A percentile compares a stretch with the other conserved stretches of the same genome.
phyloP scores from a whole-genome alignment of 1,140 invertebrate species.

The Drosophila guanche region DNA sequence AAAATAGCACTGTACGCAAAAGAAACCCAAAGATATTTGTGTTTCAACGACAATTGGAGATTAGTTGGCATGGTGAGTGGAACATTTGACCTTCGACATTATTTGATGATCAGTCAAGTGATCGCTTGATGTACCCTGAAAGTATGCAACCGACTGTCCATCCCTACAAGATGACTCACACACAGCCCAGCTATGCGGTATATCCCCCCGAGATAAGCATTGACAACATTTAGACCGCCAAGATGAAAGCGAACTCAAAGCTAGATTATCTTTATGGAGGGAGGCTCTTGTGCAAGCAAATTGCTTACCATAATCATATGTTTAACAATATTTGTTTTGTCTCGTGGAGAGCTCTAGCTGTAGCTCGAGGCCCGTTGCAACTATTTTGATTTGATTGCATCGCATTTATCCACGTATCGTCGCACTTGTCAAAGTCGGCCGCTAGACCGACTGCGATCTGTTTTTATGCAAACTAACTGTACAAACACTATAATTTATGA shows the following conservation, averaged over 20 bases:
- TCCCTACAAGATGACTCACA: too few relatives aligned
- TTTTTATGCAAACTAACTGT: constrained; percentile 78
- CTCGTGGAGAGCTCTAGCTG: constrained; percentile 18
- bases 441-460: constrained; percentile 1
- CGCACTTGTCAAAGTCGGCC: constrained; percentile 64
- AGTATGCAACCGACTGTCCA: too few relatives aligned
- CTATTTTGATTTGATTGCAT: constrained; percentile 60
- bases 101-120: not conserved
- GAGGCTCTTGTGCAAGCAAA: constrained; percentile 28
- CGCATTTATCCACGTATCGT: constrained; percentile 47
- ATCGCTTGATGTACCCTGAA: too few relatives aligned
- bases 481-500: constrained; percentile 79
- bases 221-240: constrained; percentile 8
- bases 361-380: constrained; percentile 39
- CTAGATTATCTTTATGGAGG: constrained; percentile 54
- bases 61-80: constrained; percentile 83
- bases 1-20: constrained; percentile 83
- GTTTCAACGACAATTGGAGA: constrained; percentile 83
- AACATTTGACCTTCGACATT: not conserved
- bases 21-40: constrained; percentile 83
- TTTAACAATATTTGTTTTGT: constrained; percentile 39
- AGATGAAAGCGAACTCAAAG: constrained; percentile 34
- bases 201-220: constrained; percentile 4
- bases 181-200: not conserved
- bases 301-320: constrained; percentile 52